These are phyloP conservation scores for Trichogramma dendrolimi DNA, from an alignment of 2,888 invertebrate species.

Conservation along the genomic window DNA sequence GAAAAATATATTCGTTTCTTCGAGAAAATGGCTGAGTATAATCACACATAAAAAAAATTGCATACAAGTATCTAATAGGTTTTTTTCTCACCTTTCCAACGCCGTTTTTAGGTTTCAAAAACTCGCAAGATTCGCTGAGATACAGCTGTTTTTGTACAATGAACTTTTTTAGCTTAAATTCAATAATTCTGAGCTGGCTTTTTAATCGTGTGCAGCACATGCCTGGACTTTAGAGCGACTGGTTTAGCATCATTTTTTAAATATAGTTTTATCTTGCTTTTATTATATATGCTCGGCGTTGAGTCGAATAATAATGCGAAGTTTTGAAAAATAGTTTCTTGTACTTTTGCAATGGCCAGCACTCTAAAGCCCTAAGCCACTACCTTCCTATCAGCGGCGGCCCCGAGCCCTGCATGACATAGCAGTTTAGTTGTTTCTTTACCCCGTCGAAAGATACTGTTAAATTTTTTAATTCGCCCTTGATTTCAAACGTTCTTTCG, in stretches of 20 bases:
- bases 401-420: constrained; percentile 27
- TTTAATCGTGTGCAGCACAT: background rate
- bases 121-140: too few species aligned
- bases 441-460: constrained; percentile 22
- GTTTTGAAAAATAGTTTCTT: background rate
- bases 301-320: background rate
- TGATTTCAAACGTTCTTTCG: constrained; percentile 6
- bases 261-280: background rate
- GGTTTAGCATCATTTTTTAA: background rate
- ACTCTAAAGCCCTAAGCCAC: constrained; percentile 31
- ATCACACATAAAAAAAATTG: too few species aligned
- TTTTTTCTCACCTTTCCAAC: too few species aligned
- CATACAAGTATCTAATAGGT: too few species aligned
- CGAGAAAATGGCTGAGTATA: too few species aligned
- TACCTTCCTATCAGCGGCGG: constrained; percentile 33
- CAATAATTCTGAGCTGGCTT: too few species aligned
- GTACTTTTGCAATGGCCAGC: constrained; percentile 22
- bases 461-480: constrained; percentile 20
- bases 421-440: constrained; percentile 4
- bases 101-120: too few species aligned
- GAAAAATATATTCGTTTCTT: too few species aligned
- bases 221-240: background rate
- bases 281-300: background rate
- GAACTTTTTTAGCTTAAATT: too few species aligned
- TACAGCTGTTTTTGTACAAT: too few species aligned